These are phyloP conservation scores for Triplophysa siluroides DNA, from an alignment of 2,113 vertebrate species.

Conservation along the genomic window DNA sequence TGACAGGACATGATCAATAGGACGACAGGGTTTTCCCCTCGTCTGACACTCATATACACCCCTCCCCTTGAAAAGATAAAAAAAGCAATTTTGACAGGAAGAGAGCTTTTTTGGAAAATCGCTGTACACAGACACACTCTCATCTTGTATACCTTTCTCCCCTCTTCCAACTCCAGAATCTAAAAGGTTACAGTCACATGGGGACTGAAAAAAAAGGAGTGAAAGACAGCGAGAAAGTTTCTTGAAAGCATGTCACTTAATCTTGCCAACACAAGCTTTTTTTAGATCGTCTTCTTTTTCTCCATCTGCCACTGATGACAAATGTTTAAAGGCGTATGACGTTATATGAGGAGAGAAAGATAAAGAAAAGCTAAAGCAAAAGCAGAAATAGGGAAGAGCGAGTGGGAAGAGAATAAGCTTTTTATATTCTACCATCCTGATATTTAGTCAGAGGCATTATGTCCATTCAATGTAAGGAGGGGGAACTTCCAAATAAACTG, in stretches of 20 bases:
- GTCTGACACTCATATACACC: constrained; percentile 26
- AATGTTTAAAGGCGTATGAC: constrained; percentile 20
- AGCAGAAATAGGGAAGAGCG: not conserved
- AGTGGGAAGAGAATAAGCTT: constrained; percentile 13
- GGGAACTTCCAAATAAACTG: too few species aligned
- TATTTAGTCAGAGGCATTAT: not conserved
- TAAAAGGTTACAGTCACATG: constrained; percentile 30
- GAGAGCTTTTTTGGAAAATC: constrained; percentile 16
- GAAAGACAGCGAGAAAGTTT: not conserved
- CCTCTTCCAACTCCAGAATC: not conserved
- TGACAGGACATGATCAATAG: constrained; percentile 55
- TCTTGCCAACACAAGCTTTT: constrained; percentile 35
- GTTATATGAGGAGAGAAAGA: not conserved
- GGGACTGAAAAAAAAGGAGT: not conserved
- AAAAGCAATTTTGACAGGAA: constrained; percentile 14
- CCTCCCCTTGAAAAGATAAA: not conserved
- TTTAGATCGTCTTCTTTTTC: constrained; percentile 27
- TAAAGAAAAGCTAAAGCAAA: not conserved
- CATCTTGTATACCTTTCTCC: constrained; percentile 7
- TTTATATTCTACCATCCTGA: constrained; percentile 17
- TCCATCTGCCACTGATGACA: constrained; percentile 19
- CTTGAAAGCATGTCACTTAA: constrained; percentile 35
- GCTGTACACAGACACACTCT: constrained; percentile 26
- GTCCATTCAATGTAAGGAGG: too few species aligned
- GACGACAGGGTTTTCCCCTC: constrained; percentile 45